Evolutionary conservation across 2,113 vertebrate species (phyloP), one percentile per base, ranked within the genome.

Genomic region (Tenrec ecaudatus): DNA sequence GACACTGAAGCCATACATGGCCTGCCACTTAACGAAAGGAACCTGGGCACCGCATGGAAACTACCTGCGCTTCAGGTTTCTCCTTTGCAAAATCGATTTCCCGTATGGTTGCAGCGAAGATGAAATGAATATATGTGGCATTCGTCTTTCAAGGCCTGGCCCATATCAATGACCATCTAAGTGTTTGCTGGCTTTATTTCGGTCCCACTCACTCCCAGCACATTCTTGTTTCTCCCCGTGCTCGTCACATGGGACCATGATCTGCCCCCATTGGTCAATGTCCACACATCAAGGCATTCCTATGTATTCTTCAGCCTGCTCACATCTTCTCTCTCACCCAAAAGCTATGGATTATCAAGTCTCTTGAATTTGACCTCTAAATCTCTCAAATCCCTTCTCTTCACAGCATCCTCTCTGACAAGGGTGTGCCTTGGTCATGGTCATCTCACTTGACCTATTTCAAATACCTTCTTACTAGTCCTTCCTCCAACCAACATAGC

Each of bases 301-400:
- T 33, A 84, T 47, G 38, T 53, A 64, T 20, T 27, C 19, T 23
- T 62, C 23, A 58, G 20, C 38, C 3, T 19, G 1, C 58, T 57
- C 0, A 9, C 0, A 23, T 25, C 2, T 43, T 71, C 31, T 53
- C 68, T 75, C 89, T 81, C 36, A 81, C 16, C 8, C 38, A 23
- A 0, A 25, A 9, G n/a, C 84, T 77, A 3, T 14, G 15, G 23
- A 27, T 90, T 58, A 47, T 9, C 0, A 85, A 62, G 29, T 80
- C 60, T 71, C 66, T 75, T 80, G 22, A 58, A 76, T 94, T 31
- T 86, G 78, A 89, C 23, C 43, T 86, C 53, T 43, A 91, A 94
- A 12, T 38, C 36, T 89, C 62, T 88, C 78, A 60, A 36, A 85
- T 36, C 25, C 47, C 38, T 69, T 82, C 38, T 90, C 22, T 53